Evolutionary conservation across 2,797 vertebrate species (phyloP).

Genomic region (Clarias laeviceps): DNA sequence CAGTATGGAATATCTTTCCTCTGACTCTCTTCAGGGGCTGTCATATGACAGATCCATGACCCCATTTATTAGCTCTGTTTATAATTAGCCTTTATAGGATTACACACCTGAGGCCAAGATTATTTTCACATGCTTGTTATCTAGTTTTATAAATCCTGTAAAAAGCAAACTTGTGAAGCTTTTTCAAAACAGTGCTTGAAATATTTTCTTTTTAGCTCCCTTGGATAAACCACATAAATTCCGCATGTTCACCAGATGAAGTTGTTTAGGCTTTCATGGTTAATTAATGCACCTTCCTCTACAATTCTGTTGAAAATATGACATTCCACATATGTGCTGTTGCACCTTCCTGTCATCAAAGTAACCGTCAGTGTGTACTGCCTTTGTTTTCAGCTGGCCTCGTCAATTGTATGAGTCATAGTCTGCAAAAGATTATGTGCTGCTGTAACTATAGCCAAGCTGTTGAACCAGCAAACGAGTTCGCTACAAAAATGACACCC

Average conservation of each 20-base stretch:
- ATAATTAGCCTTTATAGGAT: conserved; percentile 68
- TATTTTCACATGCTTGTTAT: conserved; percentile 69
- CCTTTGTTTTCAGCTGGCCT: conserved; percentile 45
- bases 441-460: conserved; percentile 23
- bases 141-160: conserved; percentile 68
- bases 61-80: conserved; percentile 61
- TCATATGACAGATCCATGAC: conserved; percentile 57
- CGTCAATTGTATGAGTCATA: conserved; percentile 33
- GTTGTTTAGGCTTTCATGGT: conserved; percentile 65
- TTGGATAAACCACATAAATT: conserved; percentile 44
- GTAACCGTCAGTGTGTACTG: conserved; percentile 32
- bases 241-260: conserved; percentile 57
- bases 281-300: conserved; percentile 66
- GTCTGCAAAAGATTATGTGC: conserved; percentile 44
- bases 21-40: conserved; percentile 54
- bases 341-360: conserved; percentile 46
- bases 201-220: conserved; percentile 39
- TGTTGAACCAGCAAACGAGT: conserved; percentile 35
- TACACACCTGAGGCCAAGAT: conserved; percentile 58
- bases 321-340: conserved; percentile 54
- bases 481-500: conserved; percentile 35
- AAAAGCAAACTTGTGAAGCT: conserved; percentile 56
- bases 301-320: conserved; percentile 64
- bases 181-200: conserved; percentile 51
- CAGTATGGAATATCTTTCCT: conserved; percentile 66